These are phyloP conservation scores for Theretra japonica DNA, from an alignment of 2,888 invertebrate genomes.

Conservation along the genomic window DNA sequence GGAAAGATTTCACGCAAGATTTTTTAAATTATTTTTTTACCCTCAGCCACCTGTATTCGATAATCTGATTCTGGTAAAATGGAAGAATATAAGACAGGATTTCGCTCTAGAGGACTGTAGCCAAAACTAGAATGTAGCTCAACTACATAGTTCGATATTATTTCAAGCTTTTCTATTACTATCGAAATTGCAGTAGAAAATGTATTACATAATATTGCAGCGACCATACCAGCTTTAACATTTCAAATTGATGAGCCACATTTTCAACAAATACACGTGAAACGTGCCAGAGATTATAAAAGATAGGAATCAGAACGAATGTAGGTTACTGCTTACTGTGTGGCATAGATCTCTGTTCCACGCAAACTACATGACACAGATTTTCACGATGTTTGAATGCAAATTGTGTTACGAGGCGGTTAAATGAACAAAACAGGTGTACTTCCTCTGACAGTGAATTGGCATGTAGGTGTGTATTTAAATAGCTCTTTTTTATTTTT, in stretches of 20 bases:
- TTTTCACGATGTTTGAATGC: background rate
- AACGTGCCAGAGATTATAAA: conserved; percentile 6
- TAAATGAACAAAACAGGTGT: background rate
- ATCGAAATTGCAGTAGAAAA: background rate
- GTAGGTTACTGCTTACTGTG: conserved; percentile 1
- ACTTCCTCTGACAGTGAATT: background rate
- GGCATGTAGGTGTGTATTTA: too few species aligned
- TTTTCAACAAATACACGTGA: conserved; percentile 6
- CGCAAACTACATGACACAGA: conserved; percentile 1
- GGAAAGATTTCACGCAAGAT: too few species aligned
- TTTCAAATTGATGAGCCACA: background rate
- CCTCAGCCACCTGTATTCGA: too few species aligned
- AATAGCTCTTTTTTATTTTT: too few species aligned
- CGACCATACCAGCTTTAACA: background rate
- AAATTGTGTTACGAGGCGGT: background rate
- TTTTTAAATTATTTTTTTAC: too few species aligned
- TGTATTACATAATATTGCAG: background rate
- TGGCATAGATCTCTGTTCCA: background rate
- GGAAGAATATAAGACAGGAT: too few species aligned
- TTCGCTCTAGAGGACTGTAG: too few species aligned
- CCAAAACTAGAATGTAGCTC: too few species aligned
- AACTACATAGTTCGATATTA: background rate
- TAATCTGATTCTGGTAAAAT: too few species aligned
- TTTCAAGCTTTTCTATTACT: background rate
- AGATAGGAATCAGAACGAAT: background rate